A percentile compares a stretch with the other conserved stretches of the same genome.
Evolutionary conservation across 2,113 vertebrate genomes (phyloP).

Genomic region (Hydropotes inermis): DNA sequence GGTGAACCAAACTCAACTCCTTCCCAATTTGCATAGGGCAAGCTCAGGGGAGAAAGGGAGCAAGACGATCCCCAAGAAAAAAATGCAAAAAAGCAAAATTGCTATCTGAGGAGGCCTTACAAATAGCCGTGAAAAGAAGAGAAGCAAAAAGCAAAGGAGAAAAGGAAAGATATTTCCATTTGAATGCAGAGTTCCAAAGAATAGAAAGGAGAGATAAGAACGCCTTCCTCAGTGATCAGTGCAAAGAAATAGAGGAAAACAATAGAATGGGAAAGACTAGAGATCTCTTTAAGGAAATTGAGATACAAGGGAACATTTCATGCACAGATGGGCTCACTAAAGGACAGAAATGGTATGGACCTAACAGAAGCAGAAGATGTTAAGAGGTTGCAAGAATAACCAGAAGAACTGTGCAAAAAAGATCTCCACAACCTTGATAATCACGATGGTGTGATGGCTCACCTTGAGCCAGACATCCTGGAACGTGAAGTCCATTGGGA

Average conservation of each 20-base stretch:
- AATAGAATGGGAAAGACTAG: not conserved
- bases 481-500: not conserved
- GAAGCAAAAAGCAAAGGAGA: not conserved
- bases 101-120: not conserved
- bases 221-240: not conserved
- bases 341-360: not conserved
- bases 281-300: not conserved
- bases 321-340: not conserved
- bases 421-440: not conserved
- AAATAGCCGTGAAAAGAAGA: not conserved
- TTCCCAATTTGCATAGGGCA: not conserved
- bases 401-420: not conserved
- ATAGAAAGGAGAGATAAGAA: not conserved
- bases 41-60: not conserved
- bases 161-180: not conserved
- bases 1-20: not conserved
- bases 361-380: not conserved
- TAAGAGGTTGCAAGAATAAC: not conserved
- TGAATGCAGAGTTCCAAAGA: not conserved
- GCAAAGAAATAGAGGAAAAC: not conserved
- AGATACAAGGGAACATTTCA: not conserved
- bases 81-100: not conserved
- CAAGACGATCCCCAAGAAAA: not conserved
- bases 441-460: not conserved
- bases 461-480: not conserved